Evolutionary conservation across 2,888 invertebrate genomes (phyloP).

Genomic region (Dioctria linearis): DNA sequence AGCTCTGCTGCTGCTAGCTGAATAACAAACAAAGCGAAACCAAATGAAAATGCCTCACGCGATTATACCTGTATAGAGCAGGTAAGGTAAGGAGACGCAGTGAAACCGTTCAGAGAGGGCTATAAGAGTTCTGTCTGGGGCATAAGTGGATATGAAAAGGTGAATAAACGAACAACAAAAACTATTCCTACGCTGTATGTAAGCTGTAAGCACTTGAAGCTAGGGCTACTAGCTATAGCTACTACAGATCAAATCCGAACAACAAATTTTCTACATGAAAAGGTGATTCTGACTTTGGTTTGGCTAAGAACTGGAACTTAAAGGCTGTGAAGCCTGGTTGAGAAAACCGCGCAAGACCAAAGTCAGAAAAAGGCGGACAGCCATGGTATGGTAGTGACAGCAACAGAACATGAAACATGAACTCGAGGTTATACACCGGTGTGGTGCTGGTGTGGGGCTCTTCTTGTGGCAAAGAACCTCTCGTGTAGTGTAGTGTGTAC

Average conservation of each 20-base stretch:
- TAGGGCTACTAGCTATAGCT: constrained; percentile 34
- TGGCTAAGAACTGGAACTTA: constrained; percentile 14
- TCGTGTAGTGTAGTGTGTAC: background rate
- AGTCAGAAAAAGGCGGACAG: constrained; percentile 51
- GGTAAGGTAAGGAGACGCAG: constrained; percentile 26
- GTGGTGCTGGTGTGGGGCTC: constrained; percentile 45
- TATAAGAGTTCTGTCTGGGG: constrained; percentile 45
- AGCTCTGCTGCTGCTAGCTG: constrained; percentile 19
- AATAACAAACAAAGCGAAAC: constrained; percentile 47
- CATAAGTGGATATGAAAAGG: constrained; percentile 35
- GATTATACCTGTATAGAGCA: constrained; percentile 18
- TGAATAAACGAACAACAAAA: constrained; percentile 53
- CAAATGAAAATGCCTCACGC: constrained; percentile 33
- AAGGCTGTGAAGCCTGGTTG: background rate
- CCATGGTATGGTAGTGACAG: background rate
- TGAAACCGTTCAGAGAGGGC: constrained; percentile 2
- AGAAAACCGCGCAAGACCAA: background rate
- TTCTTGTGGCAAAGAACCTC: constrained; percentile 45
- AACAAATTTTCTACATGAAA: constrained; percentile 6
- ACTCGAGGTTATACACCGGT: constrained; percentile 27
- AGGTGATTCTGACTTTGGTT: constrained; percentile 38
- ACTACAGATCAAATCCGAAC: constrained; percentile 11
- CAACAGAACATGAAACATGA: background rate
- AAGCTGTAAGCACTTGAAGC: constrained; percentile 27
- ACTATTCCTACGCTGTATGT: background rate